Conservation (phyloP, 2,888 invertebrate species). For the Sphaeridia pumilis region DNA sequence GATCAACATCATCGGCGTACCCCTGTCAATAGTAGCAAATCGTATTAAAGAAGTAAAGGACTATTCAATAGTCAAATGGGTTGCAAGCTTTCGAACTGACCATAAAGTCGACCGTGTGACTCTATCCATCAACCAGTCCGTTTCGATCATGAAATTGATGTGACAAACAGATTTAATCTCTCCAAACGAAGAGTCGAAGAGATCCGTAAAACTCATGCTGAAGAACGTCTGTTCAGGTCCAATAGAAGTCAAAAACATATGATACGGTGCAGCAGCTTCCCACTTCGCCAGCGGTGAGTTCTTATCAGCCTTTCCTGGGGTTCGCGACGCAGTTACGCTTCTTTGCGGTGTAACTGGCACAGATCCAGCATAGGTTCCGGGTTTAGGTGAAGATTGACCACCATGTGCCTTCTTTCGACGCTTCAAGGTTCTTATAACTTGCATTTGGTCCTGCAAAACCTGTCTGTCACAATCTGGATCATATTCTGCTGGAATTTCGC, state of each 20-base stretch:
- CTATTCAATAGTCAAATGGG: too few species aligned
- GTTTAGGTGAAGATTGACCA: neutral
- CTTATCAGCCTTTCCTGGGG: neutral
- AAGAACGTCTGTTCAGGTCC: constrained; percentile 41
- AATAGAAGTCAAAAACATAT: constrained; percentile 63
- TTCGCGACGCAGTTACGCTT: neutral
- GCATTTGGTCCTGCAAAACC: neutral
- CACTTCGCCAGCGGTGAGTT: constrained; percentile 49
- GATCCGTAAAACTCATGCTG: constrained; percentile 45
- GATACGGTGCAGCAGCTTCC: constrained; percentile 55
- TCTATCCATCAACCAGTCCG: constrained; percentile 76
- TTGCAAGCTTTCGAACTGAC: constrained; percentile 41
- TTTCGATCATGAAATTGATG: constrained; percentile 86
- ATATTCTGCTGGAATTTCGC: neutral
- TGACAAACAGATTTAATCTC: constrained; percentile 63
- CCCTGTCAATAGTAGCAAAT: constrained; percentile 42
- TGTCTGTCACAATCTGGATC: neutral
- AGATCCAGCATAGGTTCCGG: neutral
- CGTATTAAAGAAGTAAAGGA: constrained; percentile 11
- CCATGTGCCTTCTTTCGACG: neutral
- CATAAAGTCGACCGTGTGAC: constrained; percentile 64
- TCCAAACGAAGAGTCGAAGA: constrained; percentile 66
- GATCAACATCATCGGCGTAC: constrained; percentile 58
- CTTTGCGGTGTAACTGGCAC: neutral
- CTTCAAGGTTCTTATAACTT: neutral